Evolutionary conservation across 2,797 vertebrate species (phyloP).

Genomic region (Sebastes hubbsi): DNA sequence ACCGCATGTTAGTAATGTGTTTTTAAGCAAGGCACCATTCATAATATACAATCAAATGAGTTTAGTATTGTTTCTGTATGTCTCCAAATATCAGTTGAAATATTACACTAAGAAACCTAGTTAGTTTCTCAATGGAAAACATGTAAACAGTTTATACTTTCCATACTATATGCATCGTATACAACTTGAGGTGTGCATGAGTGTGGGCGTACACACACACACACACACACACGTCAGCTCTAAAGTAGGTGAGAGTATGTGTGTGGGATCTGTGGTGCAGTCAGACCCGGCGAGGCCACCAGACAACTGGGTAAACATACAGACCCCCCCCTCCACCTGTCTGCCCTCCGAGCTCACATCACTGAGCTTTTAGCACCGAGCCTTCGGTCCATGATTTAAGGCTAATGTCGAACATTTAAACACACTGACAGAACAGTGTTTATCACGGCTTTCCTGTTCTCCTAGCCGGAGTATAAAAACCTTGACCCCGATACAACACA

Average conservation of each 20-base stretch:
- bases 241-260: slow-evolving; percentile 38
- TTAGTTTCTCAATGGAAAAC: not conserved
- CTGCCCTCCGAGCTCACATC: slow-evolving; percentile 36
- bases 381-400: not conserved
- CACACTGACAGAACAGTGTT: not conserved
- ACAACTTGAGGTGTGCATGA: not conserved
- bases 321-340: slow-evolving; percentile 28
- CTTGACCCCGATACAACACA: not conserved
- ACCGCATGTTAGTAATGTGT: not conserved
- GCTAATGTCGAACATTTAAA: slow-evolving; percentile 5
- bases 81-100: not conserved
- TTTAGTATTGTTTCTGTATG: not conserved
- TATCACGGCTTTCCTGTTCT: slow-evolving; percentile 4
- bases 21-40: not conserved
- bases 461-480: not conserved
- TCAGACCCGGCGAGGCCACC: slow-evolving; percentile 33
- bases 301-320: slow-evolving; percentile 75
- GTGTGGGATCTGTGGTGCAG: slow-evolving; percentile 40
- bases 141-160: not conserved
- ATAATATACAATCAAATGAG: not conserved
- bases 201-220: not conserved
- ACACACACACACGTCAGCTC: not conserved
- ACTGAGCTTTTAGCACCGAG: slow-evolving; percentile 35
- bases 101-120: not conserved
- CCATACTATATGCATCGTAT: not conserved